Percentiles rank a stretch among this genome's conserved stretches.
phyloP scores from a whole-genome alignment of 2,113 vertebrate genomes.

The Peromyscus leucopus region DNA sequence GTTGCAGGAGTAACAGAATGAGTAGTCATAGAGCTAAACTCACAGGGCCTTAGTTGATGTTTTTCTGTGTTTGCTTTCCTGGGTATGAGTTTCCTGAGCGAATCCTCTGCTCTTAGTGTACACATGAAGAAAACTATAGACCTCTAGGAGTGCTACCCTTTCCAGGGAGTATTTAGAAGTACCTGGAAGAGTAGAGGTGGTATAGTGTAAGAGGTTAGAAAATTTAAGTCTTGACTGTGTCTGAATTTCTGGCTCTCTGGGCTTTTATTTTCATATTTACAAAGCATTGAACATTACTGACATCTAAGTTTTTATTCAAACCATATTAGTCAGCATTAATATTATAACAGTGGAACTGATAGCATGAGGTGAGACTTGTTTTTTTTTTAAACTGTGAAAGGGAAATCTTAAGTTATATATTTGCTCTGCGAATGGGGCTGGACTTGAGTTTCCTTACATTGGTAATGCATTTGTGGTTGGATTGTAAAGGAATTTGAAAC shows the following conservation, averaged over 20 bases:
- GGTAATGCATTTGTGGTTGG: constrained; percentile 15
- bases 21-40: neutral
- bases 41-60: neutral
- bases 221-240: neutral
- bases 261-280: neutral
- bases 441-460: constrained; percentile 24
- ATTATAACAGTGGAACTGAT: neutral
- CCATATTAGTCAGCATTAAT: neutral
- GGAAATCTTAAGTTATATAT: neutral
- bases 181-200: neutral
- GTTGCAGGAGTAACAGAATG: neutral
- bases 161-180: constrained; percentile 8
- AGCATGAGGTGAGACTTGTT: neutral
- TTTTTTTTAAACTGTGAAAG: neutral
- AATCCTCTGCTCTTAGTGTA: neutral
- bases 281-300: neutral
- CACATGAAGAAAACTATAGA: neutral
- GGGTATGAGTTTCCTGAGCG: neutral
- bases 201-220: neutral
- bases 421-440: neutral
- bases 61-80: constrained; percentile 26
- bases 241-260: constrained; percentile 2
- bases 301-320: neutral
- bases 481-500: constrained; percentile 15
- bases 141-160: neutral